phyloP scores from a whole-genome alignment of 2,113 vertebrate genomes.

The Enhydra lutris region DNA sequence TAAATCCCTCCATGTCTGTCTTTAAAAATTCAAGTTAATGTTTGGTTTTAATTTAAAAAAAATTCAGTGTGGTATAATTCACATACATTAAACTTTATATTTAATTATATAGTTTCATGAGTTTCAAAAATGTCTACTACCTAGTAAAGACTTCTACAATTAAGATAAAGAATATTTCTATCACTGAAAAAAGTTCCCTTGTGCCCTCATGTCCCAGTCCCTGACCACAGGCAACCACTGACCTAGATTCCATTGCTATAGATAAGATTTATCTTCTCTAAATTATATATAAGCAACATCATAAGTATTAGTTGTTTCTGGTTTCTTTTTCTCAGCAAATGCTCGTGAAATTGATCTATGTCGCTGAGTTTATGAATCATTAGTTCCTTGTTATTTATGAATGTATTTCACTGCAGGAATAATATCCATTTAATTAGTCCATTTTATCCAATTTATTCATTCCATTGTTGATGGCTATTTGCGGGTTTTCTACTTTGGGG shows the following conservation, averaged over 20 bases:
- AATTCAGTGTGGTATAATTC: background rate
- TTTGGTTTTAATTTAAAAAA: background rate
- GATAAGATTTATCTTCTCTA: background rate
- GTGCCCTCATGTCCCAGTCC: background rate
- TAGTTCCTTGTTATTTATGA: background rate
- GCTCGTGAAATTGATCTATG: background rate
- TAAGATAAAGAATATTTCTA: background rate
- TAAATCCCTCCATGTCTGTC: background rate
- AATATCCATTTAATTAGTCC: background rate
- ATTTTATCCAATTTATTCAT: background rate
- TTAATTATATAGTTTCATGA: background rate
- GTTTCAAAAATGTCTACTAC: background rate
- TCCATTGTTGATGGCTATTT: background rate
- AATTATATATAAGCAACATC: background rate
- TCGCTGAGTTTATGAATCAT: background rate
- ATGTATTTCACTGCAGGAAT: background rate
- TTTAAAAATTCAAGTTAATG: background rate
- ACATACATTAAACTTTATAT: background rate
- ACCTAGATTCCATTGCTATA: background rate
- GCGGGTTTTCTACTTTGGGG: background rate
- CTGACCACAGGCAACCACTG: background rate
- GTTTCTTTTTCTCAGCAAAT: background rate
- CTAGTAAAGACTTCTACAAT: background rate
- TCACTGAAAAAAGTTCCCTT: background rate
- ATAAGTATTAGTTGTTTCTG: background rate